phyloP scores from a whole-genome alignment of 2,888 invertebrate species.

The Metellina segmentata region DNA sequence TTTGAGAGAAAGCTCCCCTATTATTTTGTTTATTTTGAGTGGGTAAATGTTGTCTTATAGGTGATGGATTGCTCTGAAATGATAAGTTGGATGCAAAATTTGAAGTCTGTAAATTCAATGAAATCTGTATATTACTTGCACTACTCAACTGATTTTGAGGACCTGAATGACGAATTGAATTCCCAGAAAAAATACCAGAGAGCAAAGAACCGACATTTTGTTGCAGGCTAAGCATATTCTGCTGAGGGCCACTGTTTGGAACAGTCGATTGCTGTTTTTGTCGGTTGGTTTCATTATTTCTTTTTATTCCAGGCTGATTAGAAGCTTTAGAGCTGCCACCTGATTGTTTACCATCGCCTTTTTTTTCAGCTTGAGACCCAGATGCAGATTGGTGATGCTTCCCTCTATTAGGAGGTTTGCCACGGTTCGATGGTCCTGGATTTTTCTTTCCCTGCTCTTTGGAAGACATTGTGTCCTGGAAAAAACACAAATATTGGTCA shows the following conservation, averaged over 20 bases:
- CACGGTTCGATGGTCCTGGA: constrained; percentile 16
- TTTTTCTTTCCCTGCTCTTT: constrained; percentile 29
- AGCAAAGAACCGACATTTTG: background rate
- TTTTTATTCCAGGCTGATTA: background rate
- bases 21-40: background rate
- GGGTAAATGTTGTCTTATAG: background rate
- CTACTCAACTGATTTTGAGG: background rate
- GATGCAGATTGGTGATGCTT: background rate
- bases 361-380: background rate
- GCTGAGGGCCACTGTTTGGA: background rate
- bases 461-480: constrained; percentile 41
- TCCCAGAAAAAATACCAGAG: background rate
- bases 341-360: background rate
- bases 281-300: background rate
- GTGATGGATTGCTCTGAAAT: background rate
- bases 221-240: background rate
- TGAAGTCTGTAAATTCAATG: constrained; percentile 11
- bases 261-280: background rate
- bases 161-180: background rate
- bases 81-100: background rate
- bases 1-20: background rate
- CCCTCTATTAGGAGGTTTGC: constrained; percentile 14
- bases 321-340: background rate
- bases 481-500: background rate
- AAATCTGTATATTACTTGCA: constrained; percentile 4